Base-by-base conservation (phyloP, 1,140 invertebrate species). In the Arion vulgaris region DNA sequence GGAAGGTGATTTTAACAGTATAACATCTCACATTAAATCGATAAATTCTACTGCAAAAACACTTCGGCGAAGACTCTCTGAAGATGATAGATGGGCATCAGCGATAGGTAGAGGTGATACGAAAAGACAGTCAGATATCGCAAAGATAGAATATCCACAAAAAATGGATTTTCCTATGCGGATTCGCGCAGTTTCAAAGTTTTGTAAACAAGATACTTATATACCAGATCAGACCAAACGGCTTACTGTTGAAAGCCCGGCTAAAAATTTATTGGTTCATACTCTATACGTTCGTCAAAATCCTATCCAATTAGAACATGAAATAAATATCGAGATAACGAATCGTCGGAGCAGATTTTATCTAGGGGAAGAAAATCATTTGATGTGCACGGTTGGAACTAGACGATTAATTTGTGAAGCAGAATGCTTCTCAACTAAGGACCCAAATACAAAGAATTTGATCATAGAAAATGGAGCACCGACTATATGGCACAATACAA, bases 351-450 rank as follows among this genome's bases (percentile, higher is more conserved):
- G 28, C 15, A 68, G 32, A 68, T 17, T 78, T 2, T 78, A 78
- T 39, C 17, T 78, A 39, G 73, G 45, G 45, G 53, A 38, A 0
- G 45, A 78, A 19, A 38, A 68, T 23, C 34, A 78, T 28, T 23
- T 5, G 0, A 57, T 66, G 0, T 39, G 39, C 32, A 62, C 51
- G 5, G 76, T 66, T 5, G 76, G 57, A 0, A 78, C 76, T 0
- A 36, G 76, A n/a, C 1, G 57, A 41, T 36, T 78, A 0, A 39
- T 78, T 45, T 78, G 76, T 41, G 76, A 78, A 68, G 66, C 53
- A n/a, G 76, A 78, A 45, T 78, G 76, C 39, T 68, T 78, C 28
- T 26, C 57, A 4, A 17, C 32, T 1, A 62, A 78, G 23, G 62
- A 78, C 15, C 51, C 53, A 9, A n/a, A 41, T 7, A 66, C 76